Conservation (phyloP, 2,113 vertebrate genomes). For the Merops nubicus region DNA sequence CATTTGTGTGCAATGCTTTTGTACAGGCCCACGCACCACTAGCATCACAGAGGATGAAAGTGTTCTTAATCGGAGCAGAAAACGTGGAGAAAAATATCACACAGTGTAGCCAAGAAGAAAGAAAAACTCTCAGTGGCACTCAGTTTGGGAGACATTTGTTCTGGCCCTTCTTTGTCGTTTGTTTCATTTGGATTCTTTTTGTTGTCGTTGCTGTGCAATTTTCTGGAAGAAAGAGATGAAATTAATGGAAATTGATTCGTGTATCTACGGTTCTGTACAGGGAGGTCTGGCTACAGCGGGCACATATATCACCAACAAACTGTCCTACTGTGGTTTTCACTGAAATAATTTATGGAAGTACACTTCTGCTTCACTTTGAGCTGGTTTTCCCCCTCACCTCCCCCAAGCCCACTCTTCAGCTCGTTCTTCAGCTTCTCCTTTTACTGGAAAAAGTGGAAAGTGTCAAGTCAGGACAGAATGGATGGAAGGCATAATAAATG, state of each 20-base stretch:
- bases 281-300: neutral
- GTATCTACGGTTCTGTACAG: neutral
- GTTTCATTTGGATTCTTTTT: neutral
- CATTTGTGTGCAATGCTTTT: conserved; percentile 19
- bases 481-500: neutral
- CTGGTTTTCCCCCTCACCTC: neutral
- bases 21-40: neutral
- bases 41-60: conserved; percentile 37
- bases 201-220: neutral
- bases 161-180: neutral
- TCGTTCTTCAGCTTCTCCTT: neutral
- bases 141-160: neutral
- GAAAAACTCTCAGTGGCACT: neutral
- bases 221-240: conserved; percentile 34
- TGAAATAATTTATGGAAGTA: neutral
- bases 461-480: neutral
- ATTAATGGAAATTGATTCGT: conserved; percentile 52
- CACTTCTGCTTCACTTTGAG: neutral
- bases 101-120: conserved; percentile 26
- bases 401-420: neutral
- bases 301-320: neutral
- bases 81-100: conserved; percentile 13
- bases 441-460: neutral
- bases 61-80: conserved; percentile 43
- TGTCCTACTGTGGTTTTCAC: neutral